Evolutionary conservation across 2,888 invertebrate species (phyloP).

Genomic region (Drosophila melanocephala): DNA sequence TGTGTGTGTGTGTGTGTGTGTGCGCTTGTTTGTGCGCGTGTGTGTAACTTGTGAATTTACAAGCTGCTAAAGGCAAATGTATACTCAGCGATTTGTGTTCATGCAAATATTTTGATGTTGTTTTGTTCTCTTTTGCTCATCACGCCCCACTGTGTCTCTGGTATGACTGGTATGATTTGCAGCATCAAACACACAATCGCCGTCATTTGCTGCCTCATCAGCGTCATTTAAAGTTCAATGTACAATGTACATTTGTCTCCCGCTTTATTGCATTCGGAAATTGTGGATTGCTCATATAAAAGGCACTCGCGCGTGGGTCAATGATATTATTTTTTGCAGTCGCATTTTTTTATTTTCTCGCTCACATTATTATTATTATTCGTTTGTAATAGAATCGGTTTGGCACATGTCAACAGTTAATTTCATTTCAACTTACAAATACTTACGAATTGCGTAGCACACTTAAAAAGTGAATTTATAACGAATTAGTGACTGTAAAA

Average conservation of each 20-base stretch:
- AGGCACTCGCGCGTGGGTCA: conserved; percentile 61
- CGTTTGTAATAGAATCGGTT: background rate
- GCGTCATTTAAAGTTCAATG: conserved; percentile 67
- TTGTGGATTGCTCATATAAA: conserved; percentile 71
- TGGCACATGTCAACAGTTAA: background rate
- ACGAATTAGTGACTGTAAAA: background rate
- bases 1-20: conserved; percentile 1
- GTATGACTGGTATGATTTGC: conserved; percentile 33
- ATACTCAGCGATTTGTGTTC: conserved; percentile 43
- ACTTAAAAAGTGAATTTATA: background rate
- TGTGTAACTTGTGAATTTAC: conserved; percentile 52
- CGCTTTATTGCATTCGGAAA: conserved; percentile 74
- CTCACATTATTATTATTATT: conserved; percentile 24
- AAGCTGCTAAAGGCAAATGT: conserved; percentile 58
- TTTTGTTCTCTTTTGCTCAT: background rate
- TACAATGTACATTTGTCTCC: conserved; percentile 59
- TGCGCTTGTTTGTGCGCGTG: background rate
- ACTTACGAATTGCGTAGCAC: background rate
- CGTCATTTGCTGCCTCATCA: conserved; percentile 36
- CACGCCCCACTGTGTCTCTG: background rate
- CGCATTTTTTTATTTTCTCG: conserved; percentile 19
- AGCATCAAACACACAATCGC: conserved; percentile 33
- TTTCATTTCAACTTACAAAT: background rate
- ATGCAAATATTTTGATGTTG: conserved; percentile 35
- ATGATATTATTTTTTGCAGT: conserved; percentile 62